Evolutionary conservation across 2,113 vertebrate genomes (phyloP).

Genomic region (Labeo catla): DNA sequence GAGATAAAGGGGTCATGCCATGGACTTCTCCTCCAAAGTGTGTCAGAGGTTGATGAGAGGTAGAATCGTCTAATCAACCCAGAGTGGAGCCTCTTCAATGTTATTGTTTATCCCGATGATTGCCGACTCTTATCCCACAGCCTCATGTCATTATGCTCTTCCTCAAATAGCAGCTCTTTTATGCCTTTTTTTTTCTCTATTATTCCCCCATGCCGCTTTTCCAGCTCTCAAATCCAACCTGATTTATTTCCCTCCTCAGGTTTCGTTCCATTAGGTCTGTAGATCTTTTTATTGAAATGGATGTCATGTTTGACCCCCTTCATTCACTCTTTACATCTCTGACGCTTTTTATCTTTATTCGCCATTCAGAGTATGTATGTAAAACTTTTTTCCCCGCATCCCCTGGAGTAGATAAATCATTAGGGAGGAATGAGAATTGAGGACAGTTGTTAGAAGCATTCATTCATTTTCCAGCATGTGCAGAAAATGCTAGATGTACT

Average conservation of each 20-base stretch:
- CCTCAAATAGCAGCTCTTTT: conserved; percentile 17
- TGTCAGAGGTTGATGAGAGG: conserved; percentile 45
- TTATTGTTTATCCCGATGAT: conserved; percentile 54
- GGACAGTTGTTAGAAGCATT: not conserved
- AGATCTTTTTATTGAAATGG: conserved; percentile 42
- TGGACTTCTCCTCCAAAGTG: not conserved
- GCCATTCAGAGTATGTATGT: not conserved
- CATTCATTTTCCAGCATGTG: conserved; percentile 14
- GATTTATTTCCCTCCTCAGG: conserved; percentile 25
- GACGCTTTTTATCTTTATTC: not conserved
- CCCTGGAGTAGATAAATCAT: not conserved
- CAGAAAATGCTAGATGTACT: not conserved
- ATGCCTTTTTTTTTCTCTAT: conserved; percentile 11
- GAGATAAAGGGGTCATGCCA: not conserved
- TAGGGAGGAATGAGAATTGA: conserved; percentile 22
- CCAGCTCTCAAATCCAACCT: not conserved
- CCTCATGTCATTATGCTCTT: conserved; percentile 23
- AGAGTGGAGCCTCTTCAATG: conserved; percentile 43
- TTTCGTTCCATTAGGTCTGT: conserved; percentile 27
- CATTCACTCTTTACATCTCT: not conserved
- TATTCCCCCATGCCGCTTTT: not conserved
- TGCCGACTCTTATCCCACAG: conserved; percentile 46
- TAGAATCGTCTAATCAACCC: conserved; percentile 50
- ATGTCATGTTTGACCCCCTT: not conserved
- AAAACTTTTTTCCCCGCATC: not conserved